These are phyloP conservation scores for Bursaphelenchus okinawaensis DNA, from an alignment of 2,888 invertebrate species.

Conservation along the genomic window DNA sequence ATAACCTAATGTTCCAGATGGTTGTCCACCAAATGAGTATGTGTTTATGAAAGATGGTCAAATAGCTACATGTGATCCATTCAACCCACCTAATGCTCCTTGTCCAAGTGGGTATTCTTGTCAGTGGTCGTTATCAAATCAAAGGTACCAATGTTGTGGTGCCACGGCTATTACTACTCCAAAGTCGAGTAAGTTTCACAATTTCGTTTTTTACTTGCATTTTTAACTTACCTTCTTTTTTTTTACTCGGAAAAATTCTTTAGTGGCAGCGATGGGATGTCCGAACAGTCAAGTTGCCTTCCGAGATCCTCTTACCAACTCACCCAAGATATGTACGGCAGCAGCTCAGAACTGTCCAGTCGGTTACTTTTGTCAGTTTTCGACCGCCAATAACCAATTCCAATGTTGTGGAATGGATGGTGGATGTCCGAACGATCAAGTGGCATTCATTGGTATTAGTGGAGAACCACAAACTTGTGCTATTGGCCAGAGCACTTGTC, in stretches of 20 bases:
- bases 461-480: conserved; percentile 55
- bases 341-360: conserved; percentile 49
- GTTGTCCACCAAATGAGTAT: conserved; percentile 55
- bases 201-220: background rate
- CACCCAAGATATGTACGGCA: conserved; percentile 49
- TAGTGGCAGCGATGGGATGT: conserved; percentile 51
- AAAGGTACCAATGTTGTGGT: conserved; percentile 53
- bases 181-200: conserved; percentile 31
- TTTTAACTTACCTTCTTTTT: background rate
- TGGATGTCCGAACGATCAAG: conserved; percentile 54
- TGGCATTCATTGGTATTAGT: conserved; percentile 55
- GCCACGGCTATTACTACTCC: conserved; percentile 53
- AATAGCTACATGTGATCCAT: conserved; percentile 52
- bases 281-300: conserved; percentile 55
- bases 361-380: conserved; percentile 55
- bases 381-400: conserved; percentile 48
- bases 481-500: conserved; percentile 53
- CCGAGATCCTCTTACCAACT: conserved; percentile 39
- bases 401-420: conserved; percentile 55
- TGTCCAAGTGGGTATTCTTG: conserved; percentile 53
- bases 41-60: conserved; percentile 56
- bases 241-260: no score
- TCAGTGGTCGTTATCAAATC: conserved; percentile 55
- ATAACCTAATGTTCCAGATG: conserved; percentile 30
- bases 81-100: conserved; percentile 52